Evolutionary conservation across 2,113 vertebrate species (phyloP).

Genomic region (Pluvialis apricaria): DNA sequence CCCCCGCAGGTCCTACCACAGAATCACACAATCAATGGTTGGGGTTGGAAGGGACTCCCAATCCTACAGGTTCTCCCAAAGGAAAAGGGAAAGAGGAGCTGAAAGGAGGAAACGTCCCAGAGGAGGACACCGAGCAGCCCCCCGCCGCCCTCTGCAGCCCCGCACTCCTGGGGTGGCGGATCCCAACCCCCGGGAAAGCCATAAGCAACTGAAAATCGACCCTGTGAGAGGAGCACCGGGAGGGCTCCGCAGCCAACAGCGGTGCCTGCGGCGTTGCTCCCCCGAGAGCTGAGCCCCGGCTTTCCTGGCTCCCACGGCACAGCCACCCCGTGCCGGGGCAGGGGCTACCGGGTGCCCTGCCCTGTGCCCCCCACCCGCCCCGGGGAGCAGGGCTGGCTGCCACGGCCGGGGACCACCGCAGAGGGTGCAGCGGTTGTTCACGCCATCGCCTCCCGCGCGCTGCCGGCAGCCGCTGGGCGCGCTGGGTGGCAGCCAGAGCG

Average conservation of each 20-base stretch:
- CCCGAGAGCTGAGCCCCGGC: background rate
- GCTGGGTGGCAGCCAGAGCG: background rate
- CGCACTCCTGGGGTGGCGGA: accelerated
- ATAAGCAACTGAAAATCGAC: background rate
- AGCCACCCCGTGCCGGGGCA: background rate
- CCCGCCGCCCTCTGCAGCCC: background rate
- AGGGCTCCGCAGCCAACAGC: background rate
- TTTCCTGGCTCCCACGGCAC: background rate
- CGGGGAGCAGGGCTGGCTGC: background rate
- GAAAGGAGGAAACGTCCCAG: background rate
- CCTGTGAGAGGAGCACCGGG: background rate
- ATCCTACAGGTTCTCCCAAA: background rate
- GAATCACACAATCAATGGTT: no score
- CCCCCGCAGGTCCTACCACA: background rate
- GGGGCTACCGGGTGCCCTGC: no score
- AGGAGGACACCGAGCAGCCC: background rate
- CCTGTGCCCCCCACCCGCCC: background rate
- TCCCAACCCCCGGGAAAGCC: background rate
- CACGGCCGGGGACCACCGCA: background rate
- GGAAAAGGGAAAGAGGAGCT: background rate
- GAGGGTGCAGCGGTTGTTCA: background rate
- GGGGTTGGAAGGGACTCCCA: no score
- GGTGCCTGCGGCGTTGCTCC: background rate
- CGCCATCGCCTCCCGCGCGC: background rate
- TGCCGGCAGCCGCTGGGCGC: background rate